Percentiles rank a stretch among this genome's conserved stretches.
These are phyloP conservation scores for Crotophaga sulcirostris DNA, from an alignment of 2,113 vertebrate species.

Conservation along the genomic window DNA sequence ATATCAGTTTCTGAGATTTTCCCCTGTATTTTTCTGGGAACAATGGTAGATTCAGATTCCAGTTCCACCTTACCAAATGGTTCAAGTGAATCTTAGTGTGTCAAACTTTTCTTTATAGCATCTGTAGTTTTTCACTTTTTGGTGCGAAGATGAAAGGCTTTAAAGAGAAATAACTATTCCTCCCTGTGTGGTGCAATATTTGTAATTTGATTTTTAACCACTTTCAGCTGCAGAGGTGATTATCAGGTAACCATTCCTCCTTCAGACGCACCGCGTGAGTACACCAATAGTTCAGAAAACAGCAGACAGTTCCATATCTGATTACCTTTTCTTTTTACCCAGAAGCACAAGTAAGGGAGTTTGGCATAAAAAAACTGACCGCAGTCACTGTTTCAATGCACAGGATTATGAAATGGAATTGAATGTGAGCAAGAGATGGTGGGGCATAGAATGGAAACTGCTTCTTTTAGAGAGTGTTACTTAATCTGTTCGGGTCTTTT, in stretches of 20 bases:
- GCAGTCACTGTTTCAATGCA: background rate
- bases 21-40: background rate
- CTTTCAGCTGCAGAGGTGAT: background rate
- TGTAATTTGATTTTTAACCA: background rate
- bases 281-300: background rate
- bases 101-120: background rate
- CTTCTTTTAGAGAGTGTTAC: background rate
- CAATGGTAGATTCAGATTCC: background rate
- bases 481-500: background rate
- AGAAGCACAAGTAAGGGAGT: background rate
- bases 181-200: background rate
- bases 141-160: background rate
- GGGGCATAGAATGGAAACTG: background rate
- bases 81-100: background rate
- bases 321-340: background rate
- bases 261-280: background rate
- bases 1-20: background rate
- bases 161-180: background rate
- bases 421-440: background rate
- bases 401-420: background rate
- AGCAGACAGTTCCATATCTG: background rate
- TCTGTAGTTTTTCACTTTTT: background rate
- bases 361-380: background rate
- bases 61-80: background rate
- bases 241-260: background rate